Conservation (phyloP, 2,113 vertebrate genomes). For the Tyrannus savana region DNA sequence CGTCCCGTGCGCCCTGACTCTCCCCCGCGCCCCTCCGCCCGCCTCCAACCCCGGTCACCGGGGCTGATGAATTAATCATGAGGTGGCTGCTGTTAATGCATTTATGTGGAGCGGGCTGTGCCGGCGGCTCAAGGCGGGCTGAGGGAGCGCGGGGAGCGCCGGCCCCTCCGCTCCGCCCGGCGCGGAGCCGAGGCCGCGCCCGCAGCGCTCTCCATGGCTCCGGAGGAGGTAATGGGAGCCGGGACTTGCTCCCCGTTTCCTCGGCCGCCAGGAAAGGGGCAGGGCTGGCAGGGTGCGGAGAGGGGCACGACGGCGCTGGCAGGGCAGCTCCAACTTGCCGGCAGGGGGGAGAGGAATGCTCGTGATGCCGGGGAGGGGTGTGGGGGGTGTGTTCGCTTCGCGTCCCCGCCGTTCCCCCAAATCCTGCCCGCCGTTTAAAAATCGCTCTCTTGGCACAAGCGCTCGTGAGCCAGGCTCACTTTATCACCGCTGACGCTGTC, state of each 20-base stretch:
- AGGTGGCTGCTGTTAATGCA: constrained; percentile 64
- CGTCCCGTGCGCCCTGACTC: background rate
- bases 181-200: background rate
- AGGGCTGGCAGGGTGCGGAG: background rate
- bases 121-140: constrained; percentile 49
- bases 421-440: background rate
- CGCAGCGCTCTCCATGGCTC: constrained; percentile 38
- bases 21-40: background rate
- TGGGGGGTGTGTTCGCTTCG: background rate
- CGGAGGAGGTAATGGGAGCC: constrained; percentile 33
- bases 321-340: background rate
- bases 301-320: background rate
- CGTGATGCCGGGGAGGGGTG: background rate
- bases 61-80: constrained; percentile 78
- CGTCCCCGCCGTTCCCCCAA: background rate
- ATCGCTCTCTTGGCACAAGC: background rate
- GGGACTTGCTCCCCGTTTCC: background rate
- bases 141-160: background rate
- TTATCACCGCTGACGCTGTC: background rate
- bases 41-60: constrained; percentile 36
- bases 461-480: background rate
- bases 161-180: background rate
- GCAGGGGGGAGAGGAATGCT: background rate
- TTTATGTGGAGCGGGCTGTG: constrained; percentile 57
- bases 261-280: background rate